Base-by-base conservation (phyloP, 2,888 invertebrate genomes). In the Cancer borealis region DNA sequence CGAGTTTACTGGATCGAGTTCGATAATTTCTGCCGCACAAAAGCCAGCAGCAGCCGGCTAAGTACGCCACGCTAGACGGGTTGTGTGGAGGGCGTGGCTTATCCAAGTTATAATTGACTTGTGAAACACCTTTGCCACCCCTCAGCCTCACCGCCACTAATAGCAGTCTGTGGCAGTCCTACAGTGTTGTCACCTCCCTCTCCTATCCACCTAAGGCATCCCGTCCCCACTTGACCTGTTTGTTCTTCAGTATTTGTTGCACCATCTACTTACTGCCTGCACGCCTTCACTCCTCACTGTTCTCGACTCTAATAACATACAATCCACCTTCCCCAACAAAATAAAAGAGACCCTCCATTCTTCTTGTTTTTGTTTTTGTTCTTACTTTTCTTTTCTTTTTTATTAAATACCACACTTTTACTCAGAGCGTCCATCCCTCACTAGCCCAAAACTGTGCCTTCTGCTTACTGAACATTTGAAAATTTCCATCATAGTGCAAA, bases 21-120 rank as follows among this genome's bases (percentile, higher is more conserved):
- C 30, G 30, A 79, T 79, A 79, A 79, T 79, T 79, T 79, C 79
- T 30, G 30, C 30, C 79, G 30, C 79, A 79, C 79, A 79, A 79
- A 79, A 79, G 79, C 79, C 30, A 17, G 26, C 79, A 30, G 79
- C 79, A 79, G 79, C 79, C 79, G 79, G 30, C 79, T 79, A 79
- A 79, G 79, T 79, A 79, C 79, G 30, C 26, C 12, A 10, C 79
- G 30, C 30, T 14, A 30, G 30, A 26, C 79, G 30, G 30, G 30
- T 30, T 26, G 79, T 21, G 21, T 21, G 79, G 10, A 14, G 30
- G 79, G 79, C 79, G 79, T 30, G 79, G 79, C 79, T 26, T 8
- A 30, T 10, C 79, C 30, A 79, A 79, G 79, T 79, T 79, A 79
- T 79, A 79, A 79, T 79, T 79, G 79, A 79, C 79, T 79, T 79